phyloP scores from a whole-genome alignment of 2,888 invertebrate genomes.

The Metalampra italica region DNA sequence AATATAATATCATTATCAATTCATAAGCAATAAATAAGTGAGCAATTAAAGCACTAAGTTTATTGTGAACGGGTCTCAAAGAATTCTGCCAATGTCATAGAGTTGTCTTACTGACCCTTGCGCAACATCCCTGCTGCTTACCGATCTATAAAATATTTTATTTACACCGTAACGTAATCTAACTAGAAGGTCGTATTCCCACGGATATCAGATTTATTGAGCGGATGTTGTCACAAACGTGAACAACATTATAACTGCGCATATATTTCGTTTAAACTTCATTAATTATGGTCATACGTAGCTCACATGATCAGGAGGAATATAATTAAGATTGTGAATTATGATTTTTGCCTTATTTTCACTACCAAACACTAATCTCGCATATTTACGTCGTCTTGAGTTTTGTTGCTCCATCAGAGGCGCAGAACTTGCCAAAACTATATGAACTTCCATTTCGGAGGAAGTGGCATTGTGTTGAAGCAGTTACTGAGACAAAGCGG shows the following conservation, averaged over 20 bases:
- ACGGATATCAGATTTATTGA: slow-evolving; percentile 24
- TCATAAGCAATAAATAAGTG: no score
- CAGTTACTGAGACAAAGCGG: slow-evolving; percentile 1
- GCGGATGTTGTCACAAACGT: slow-evolving; percentile 23
- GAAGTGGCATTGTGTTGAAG: slow-evolving; percentile 2
- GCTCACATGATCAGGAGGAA: no score
- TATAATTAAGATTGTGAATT: no score
- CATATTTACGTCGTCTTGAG: slow-evolving; percentile 8
- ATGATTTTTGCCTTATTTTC: no score
- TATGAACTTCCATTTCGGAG: slow-evolving; percentile 8
- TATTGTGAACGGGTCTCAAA: background rate
- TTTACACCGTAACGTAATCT: background rate
- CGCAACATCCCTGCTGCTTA: slow-evolving; percentile 16
- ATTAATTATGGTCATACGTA: no score
- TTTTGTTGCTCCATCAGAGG: slow-evolving; percentile 10
- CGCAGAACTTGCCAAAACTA: slow-evolving; percentile 11
- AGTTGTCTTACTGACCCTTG: slow-evolving; percentile 14
- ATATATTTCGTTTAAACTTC: background rate
- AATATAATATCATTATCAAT: no score
- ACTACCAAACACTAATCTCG: no score
- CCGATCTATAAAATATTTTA: slow-evolving; percentile 13
- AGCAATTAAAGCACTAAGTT: no score
- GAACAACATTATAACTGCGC: background rate
- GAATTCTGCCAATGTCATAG: background rate
- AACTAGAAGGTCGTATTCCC: slow-evolving; percentile 29